phyloP scores from a whole-genome alignment of 1,140 invertebrate species.

The Drosophila mojavensis region DNA sequence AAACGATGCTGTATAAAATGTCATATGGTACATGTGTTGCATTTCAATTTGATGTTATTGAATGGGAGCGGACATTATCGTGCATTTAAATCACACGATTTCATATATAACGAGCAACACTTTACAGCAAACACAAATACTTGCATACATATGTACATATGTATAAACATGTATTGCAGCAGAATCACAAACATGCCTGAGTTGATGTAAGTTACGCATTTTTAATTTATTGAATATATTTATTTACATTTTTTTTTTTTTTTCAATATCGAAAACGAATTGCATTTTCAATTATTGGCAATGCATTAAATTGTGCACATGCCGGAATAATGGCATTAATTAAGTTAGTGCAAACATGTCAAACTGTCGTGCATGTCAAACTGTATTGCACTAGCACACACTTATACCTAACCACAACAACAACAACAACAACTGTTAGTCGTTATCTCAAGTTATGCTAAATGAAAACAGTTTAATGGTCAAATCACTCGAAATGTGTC shows the following conservation, averaged over 20 bases:
- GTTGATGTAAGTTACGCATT: slow-evolving; percentile 16
- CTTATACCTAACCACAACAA: too few relatives aligned
- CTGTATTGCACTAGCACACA: not conserved
- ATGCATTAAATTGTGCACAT: slow-evolving; percentile 21
- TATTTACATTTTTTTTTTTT: not conserved
- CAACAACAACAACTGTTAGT: too few relatives aligned
- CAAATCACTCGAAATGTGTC: slow-evolving; percentile 22
- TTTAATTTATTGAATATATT: slow-evolving; percentile 17
- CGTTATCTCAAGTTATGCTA: slow-evolving; percentile 5
- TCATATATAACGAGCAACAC: slow-evolving; percentile 25
- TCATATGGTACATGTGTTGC: slow-evolving; percentile 47
- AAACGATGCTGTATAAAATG: slow-evolving; percentile 6
- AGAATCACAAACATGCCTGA: slow-evolving; percentile 16
- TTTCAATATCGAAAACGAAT: not conserved
- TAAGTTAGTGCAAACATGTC: slow-evolving; percentile 7
- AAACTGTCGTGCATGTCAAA: slow-evolving; percentile 32
- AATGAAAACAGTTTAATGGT: slow-evolving; percentile 17
- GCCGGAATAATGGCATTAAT: slow-evolving; percentile 21
- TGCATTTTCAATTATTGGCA: slow-evolving; percentile 35
- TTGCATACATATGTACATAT: not conserved
- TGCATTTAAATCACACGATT: slow-evolving; percentile 32
- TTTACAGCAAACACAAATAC: slow-evolving; percentile 6
- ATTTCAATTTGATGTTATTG: slow-evolving; percentile 60
- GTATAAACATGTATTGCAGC: not conserved
- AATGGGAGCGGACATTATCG: slow-evolving; percentile 23